Evolutionary conservation across 2,797 vertebrate species (phyloP).

Genomic region (Pelobates cultripes): DNA sequence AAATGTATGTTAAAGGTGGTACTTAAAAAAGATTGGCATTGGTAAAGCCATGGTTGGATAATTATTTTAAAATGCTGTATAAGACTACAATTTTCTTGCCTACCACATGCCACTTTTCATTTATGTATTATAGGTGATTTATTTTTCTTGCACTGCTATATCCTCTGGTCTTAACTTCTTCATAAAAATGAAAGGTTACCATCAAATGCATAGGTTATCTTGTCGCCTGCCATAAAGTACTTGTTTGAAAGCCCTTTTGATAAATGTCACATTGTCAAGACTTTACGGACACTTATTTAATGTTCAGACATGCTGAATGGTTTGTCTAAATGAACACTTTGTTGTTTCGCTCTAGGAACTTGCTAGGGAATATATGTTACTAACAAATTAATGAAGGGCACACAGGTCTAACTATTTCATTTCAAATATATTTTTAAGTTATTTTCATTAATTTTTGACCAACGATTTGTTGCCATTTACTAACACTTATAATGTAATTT

Average conservation of each 20-base stretch:
- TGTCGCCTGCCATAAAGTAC: conserved; percentile 57
- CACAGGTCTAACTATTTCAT: too few relatives aligned
- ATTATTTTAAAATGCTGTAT: background rate
- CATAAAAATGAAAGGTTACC: conserved; percentile 56
- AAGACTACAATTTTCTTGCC: background rate
- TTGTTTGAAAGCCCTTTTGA: conserved; percentile 43
- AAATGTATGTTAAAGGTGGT: too few relatives aligned
- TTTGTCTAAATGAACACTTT: conserved; percentile 8
- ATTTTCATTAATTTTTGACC: too few relatives aligned
- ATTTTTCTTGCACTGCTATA: conserved; percentile 6
- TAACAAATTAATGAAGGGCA: too few relatives aligned
- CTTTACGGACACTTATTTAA: conserved; percentile 7
- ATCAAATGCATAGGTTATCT: conserved; percentile 38
- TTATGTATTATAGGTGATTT: conserved; percentile 14
- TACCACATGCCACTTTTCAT: conserved; percentile 23
- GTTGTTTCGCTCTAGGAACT: background rate
- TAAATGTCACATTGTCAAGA: conserved; percentile 56
- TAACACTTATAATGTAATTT: too few relatives aligned
- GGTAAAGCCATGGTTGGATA: background rate
- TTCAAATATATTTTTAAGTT: too few relatives aligned
- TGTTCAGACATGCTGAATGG: conserved; percentile 5
- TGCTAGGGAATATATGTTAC: background rate
- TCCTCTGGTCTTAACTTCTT: conserved; percentile 44
- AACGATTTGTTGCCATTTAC: too few relatives aligned
- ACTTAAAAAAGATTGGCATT: background rate